Evolutionary conservation across 2,113 vertebrate genomes (phyloP).

Genomic region (Nycticorax nycticorax): DNA sequence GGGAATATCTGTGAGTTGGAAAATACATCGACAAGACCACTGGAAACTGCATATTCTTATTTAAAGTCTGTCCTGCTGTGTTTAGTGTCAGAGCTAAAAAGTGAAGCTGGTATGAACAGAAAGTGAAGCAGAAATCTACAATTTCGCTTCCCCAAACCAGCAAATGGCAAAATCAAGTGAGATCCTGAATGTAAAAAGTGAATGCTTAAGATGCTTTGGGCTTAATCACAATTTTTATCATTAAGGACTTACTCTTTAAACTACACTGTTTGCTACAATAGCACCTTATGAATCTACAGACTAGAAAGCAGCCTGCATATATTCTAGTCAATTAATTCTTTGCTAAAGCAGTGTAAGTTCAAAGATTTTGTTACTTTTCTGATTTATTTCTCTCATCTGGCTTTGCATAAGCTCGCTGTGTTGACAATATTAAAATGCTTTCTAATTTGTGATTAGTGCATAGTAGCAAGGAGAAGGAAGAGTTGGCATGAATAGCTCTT

Average conservation of each 20-base stretch:
- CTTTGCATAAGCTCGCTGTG: not conserved
- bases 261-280: not conserved
- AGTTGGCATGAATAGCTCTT: not conserved
- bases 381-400: not conserved
- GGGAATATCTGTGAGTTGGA: not conserved
- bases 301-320: not conserved
- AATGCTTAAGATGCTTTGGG: not conserved
- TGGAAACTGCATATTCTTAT: not conserved
- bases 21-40: not conserved
- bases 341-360: not conserved
- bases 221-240: not conserved
- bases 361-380: not conserved
- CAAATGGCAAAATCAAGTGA: not conserved
- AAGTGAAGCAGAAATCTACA: not conserved
- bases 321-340: not conserved
- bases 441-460: not conserved
- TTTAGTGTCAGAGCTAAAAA: not conserved
- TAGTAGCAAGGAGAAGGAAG: not conserved
- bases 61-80: not conserved
- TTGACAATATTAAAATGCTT: conserved; percentile 6
- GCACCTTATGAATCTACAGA: not conserved
- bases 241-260: not conserved
- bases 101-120: not conserved
- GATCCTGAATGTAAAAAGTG: not conserved
- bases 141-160: not conserved